A percentile compares a stretch with the other conserved stretches of the same genome.
These are phyloP conservation scores for Corythucha ciliata DNA, from an alignment of 2,888 invertebrate species.

Conservation along the genomic window DNA sequence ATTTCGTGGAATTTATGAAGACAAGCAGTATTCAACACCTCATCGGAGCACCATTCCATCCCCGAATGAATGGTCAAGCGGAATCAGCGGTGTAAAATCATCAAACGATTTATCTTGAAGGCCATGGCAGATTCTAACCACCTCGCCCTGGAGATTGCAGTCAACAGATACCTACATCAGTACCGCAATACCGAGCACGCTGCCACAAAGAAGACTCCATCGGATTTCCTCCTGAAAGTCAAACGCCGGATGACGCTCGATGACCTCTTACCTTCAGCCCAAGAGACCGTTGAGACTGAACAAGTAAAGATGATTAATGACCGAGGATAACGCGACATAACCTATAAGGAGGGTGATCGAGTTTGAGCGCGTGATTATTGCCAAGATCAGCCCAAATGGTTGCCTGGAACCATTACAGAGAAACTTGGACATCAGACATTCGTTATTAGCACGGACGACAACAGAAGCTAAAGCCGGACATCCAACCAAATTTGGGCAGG, in stretches of 20 bases:
- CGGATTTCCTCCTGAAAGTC: neutral
- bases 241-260: neutral
- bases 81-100: conserved; percentile 7
- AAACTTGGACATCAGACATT: conserved; percentile 12
- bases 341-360: neutral
- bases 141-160: neutral
- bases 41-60: conserved; percentile 17
- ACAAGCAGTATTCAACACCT: conserved; percentile 10
- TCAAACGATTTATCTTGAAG: neutral
- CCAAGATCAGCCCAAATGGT: conserved; percentile 14
- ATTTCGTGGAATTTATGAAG: conserved; percentile 10
- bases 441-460: conserved; percentile 11
- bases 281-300: neutral
- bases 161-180: neutral
- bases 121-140: neutral
- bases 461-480: conserved; percentile 7
- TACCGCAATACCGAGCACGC: conserved; percentile 4
- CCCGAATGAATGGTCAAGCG: conserved; percentile 7
- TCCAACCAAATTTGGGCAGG: conserved; percentile 5
- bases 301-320: conserved; percentile 3
- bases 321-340: conserved; percentile 3
- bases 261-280: conserved; percentile 5
- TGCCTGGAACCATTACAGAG: conserved; percentile 1
- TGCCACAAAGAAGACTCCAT: neutral
- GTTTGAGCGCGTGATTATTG: conserved; percentile 18